Base-by-base conservation (phyloP, 2,797 vertebrate genomes). In the Enoplosus armatus region DNA sequence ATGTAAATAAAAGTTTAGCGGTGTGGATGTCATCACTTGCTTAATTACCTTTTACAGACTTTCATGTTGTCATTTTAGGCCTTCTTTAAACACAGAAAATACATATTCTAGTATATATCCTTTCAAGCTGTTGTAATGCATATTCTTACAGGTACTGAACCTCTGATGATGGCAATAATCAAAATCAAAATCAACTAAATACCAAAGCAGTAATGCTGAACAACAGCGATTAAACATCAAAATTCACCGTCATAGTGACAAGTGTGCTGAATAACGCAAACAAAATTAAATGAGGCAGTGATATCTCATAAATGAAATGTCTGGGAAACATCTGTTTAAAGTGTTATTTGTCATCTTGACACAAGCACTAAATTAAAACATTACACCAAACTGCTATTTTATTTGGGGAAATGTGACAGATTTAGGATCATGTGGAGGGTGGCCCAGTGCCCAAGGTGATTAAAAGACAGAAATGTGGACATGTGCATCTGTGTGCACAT, bases 311-410 rank as follows among this genome's bases (percentile, higher is more conserved):
- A 72, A 81, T 65, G 16, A 76, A 85, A 75, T 66, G 56, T 84
- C 43, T 88, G 76, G 75, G 71, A 83, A 76, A 76, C 64, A 72
- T 86, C 50, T 77, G 15, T 73, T 76, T 41, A 29, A 67, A 60
- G 59, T 85, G 72, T 69, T 69, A 50, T 89, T 82, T 53, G 59
- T 77, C 87, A 81, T 75, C 56, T 78, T 85, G 84, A 85, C 83
- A 79, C 54, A 74, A 74, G 31, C 20, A 27, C 82, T 83, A 80
- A 80, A 88, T 85, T 83, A 82, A 77, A 80, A 88, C 73, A 77
- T 85, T 77, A 77, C 75, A 74, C 31, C 69, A 51, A 82, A 75
- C 66, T 73, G 63, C 55, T 71, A 66, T 79, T 77, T 84, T 84
- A 64, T 27, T 27, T 67, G 31, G 51, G 45, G 54, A 77, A 64